Base-by-base conservation (phyloP, 2,888 invertebrate species). In the Ophion ellenae region DNA sequence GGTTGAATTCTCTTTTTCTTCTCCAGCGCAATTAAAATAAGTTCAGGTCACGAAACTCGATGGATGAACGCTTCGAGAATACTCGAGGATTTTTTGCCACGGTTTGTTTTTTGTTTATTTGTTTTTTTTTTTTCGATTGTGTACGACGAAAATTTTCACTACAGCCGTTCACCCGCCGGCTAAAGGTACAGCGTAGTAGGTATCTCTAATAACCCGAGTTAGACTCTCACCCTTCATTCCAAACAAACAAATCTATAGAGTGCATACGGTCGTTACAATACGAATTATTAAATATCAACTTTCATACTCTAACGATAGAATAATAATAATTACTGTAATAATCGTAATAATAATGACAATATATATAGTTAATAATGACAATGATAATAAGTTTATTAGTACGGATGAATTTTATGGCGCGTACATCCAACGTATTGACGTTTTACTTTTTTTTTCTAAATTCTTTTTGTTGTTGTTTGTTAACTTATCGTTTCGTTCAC, bases 151-250 rank as follows among this genome's bases (percentile, higher is more conserved):
- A n/a, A 45, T 73, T 17, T 32, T 66, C 57, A 63, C 63, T 20
- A 61, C 73, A 61, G 59, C 57, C 45, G 11, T 24, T 67, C 85
- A 88, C 91, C 92, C 92, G 91, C 91, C 93, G 91, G 93, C 92
- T 91, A 93, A 94, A 94, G 94, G 94, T 94, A 94, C 94, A 93
- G 93, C 92, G 94, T 94, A 94, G 94, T 88, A 87, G 86, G 86
- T 94, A 94, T 94, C 92, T 93, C 93, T 93, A 93, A 92, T 94
- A 94, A 94, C 94, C 93, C 94, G 94, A 93, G 93, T 94, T 94
- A 94, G 93, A 94, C 94, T 94, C 94, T 94, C 94, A 91, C 94
- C 94, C 93, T 93, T 77, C 83, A 86, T 94, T 93, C 94, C 94
- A 94, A 93, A 93, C 93, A 93, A 94, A 94, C 94, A 94, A 92